Evolutionary conservation across 2,113 vertebrate species (phyloP), one percentile per base, ranked within the genome.

Genomic region (Lathamus discolor): DNA sequence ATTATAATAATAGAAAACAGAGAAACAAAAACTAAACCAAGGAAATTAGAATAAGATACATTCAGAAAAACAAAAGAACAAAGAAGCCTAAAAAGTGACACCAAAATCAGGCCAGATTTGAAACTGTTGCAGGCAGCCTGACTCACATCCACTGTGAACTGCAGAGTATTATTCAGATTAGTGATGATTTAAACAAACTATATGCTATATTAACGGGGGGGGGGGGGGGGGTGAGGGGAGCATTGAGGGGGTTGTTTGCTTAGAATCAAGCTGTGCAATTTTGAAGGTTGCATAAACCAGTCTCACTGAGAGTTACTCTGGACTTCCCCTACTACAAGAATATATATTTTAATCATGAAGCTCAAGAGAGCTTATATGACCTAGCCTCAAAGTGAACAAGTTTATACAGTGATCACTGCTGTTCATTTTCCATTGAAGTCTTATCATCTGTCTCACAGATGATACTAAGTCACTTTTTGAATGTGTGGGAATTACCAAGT

Each of bases 221-320:
- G 18, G 7, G 2, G 7, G 19, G 23, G 82, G 9, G 18, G 7
- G 2, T 35, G 15, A 84, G 20, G 24, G 46, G 2, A 86, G 4
- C 7, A 49, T 0, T 35, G 39, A 11, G 3, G 1, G 0, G 2
- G 48, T 9, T 55, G 13, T 68, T 90, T 68, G 4, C 46, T 83
- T 54, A 35, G 88, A 94, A 74, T 20, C 3, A 79, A 76, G 35
- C 12, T 66, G 10, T 22, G 33, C 23, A 27, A 13, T 68, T 92
- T 63, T 0, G 0, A 81, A 63, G 12, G 78, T 54, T 8, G 11
- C 6, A 48, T 0, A 0, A 84, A 78, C 3, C 11, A 20, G 15
- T 74, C 4, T 48, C 59, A 29, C 9, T 7, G 22, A 48, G 70
- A 72, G 33, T 68, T 69, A 61, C 11, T n/a, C 11, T 49, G 16